Conservation (phyloP, 2,888 invertebrate species). For the Epirrhoe tristata region DNA sequence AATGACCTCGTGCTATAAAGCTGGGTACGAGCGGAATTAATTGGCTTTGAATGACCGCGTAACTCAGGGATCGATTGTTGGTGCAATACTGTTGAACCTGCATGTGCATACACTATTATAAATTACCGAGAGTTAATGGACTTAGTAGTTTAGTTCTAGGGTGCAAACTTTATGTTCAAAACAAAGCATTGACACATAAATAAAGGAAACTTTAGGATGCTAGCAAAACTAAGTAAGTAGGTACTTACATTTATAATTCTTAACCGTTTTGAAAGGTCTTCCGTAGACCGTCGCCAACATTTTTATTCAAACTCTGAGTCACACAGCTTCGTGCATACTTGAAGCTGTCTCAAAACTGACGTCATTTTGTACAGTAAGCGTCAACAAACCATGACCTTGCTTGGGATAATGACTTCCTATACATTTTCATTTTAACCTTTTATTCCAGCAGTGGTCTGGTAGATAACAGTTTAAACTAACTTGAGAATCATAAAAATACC, state of each 20-base stretch:
- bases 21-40: conserved; percentile 31
- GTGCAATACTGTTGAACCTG: conserved; percentile 7
- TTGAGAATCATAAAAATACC: too few relatives aligned
- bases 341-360: conserved; percentile 2
- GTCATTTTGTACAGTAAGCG: conserved; percentile 1
- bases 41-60: conserved; percentile 15
- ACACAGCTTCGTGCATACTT: background rate
- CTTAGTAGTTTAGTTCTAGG: too few relatives aligned
- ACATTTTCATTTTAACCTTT: too few relatives aligned
- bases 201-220: too few relatives aligned
- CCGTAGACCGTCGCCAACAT: background rate
- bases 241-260: too few relatives aligned
- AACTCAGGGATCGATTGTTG: conserved; percentile 10
- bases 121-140: too few relatives aligned
- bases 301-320: background rate
- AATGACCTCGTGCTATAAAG: conserved; percentile 32
- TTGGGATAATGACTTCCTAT: conserved; percentile 1
- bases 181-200: too few relatives aligned
- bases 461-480: too few relatives aligned
- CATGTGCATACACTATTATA: background rate
- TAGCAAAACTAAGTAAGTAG: too few relatives aligned
- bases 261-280: background rate
- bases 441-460: too few relatives aligned
- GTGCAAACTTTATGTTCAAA: background rate
- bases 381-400: conserved; percentile 9